These are phyloP conservation scores for Helicoverpa assulta DNA, from an alignment of 2,888 invertebrate species.

Conservation along the genomic window DNA sequence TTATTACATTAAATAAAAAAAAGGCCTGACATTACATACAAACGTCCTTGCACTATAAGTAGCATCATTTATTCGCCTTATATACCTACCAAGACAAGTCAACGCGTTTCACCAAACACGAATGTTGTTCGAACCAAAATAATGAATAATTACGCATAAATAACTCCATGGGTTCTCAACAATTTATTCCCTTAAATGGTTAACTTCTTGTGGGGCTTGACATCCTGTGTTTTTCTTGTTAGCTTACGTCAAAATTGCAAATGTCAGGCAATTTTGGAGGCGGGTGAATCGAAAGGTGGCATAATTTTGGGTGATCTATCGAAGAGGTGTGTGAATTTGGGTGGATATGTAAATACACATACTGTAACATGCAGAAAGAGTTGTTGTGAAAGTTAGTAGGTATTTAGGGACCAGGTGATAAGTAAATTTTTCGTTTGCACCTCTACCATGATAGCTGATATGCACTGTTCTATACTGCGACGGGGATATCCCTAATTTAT, in stretches of 20 bases:
- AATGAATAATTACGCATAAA: slow-evolving; percentile 55
- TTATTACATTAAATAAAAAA: not conserved
- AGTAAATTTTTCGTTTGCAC: too few species aligned
- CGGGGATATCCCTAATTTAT: too few species aligned
- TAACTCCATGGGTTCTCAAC: slow-evolving; percentile 28
- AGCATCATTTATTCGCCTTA: slow-evolving; percentile 29
- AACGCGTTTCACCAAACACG: slow-evolving; percentile 32
- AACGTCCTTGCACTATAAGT: not conserved
- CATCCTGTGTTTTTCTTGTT: slow-evolving; percentile 48
- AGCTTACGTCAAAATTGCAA: slow-evolving; percentile 23
- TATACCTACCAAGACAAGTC: slow-evolving; percentile 6
- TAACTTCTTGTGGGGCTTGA: slow-evolving; percentile 46
- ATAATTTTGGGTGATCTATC: not conserved
- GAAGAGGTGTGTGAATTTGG: not conserved
- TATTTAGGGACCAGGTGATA: too few species aligned
- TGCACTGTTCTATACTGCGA: too few species aligned
- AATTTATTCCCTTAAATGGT: slow-evolving; percentile 47
- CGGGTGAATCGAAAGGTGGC: not conserved
- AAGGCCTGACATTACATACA: not conserved
- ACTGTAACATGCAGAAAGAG: too few species aligned
- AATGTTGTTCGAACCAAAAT: slow-evolving; percentile 53
- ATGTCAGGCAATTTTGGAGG: slow-evolving; percentile 11
- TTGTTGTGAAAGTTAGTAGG: too few species aligned
- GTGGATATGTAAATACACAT: not conserved
- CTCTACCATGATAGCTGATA: too few species aligned